Evolutionary conservation across 2,888 invertebrate species (phyloP), one percentile per base, ranked within the genome.

Genomic region (Laothoe populi): DNA sequence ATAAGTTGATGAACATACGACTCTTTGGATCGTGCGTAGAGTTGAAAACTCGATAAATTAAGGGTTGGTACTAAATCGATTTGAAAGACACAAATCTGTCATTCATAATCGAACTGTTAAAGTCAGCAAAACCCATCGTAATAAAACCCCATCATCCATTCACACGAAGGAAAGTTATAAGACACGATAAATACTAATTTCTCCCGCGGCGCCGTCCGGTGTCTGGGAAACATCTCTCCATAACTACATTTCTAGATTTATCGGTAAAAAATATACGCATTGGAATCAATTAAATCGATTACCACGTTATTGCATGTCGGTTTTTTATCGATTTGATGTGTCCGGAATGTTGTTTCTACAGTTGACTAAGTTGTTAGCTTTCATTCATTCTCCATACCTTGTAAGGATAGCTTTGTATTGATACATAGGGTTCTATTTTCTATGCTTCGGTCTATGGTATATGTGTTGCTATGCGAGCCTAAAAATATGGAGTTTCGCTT

Each of bases 211-310:
- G 60, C 31, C 60, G 46, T 59, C 60, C 46, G 46, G 48, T 21
- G 46, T 60, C 38, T 38, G 8, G 11, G 19, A 44, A 53, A 49
- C 26, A 31, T 49, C 49, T 26, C 26, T n/a, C 26, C n/a, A 23
- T 23, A 23, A 19, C 16, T n/a, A 19, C 31, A 53, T 31, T 53
- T 11, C 46, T 23, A 23, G 46, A 46, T 35, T 10, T 0, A 31
- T 53, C 19, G 3, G 66, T 64, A 68, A 67, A 70, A 71, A 69
- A 48, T 63, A 64, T 26, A 57, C 59, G 63, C 64, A 16, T 35
- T 19, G 10, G 53, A 53, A 53, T 53, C 11, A 35, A n/a, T 53
- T 35, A 31, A 53, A 53, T 53, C 31, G 53, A 31, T 48, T 48
- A 48, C 24, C 26, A 48, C 19, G 35, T 53, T 31, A 35, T 1